phyloP scores from a whole-genome alignment of 2,113 vertebrate species.

The Ariopsis seemanni region DNA sequence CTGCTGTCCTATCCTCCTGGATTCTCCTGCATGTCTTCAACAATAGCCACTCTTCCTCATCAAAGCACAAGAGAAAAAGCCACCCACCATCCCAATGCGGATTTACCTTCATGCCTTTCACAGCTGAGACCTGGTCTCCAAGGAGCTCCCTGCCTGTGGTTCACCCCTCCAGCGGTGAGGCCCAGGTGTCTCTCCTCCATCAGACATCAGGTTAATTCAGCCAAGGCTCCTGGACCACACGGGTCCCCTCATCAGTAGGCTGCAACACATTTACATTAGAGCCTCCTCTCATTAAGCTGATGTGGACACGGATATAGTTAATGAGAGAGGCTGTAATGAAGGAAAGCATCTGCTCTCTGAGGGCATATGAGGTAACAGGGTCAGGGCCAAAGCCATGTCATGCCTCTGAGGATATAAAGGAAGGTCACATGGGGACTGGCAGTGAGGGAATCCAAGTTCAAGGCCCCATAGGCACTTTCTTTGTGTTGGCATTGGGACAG shows the following conservation, averaged over 20 bases:
- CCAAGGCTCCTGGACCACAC: conserved; percentile 68
- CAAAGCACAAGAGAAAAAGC: conserved; percentile 46
- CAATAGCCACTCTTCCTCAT: conserved; percentile 64
- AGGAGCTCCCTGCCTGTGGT: conserved; percentile 69
- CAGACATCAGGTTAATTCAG: conserved; percentile 81
- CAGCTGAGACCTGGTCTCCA: conserved; percentile 84
- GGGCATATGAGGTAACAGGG: conserved; percentile 68
- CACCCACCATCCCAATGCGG: conserved; percentile 62
- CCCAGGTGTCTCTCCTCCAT: conserved; percentile 82
- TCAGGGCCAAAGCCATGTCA: conserved; percentile 75
- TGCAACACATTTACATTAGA: conserved; percentile 72
- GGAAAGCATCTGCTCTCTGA: conserved; percentile 74
- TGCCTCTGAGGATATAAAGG: conserved; percentile 53
- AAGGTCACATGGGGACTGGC: conserved; percentile 14
- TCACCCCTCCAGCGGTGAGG: conserved; percentile 72
- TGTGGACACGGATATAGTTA: conserved; percentile 68
- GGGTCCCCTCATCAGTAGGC: conserved; percentile 61
- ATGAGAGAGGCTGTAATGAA: conserved; percentile 74
- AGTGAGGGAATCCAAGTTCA: conserved; percentile 70
- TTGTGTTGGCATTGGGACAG: conserved; percentile 14
- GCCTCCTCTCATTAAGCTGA: conserved; percentile 80
- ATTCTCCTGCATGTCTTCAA: conserved; percentile 71
- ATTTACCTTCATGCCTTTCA: conserved; percentile 72
- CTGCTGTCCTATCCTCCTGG: conserved; percentile 36
- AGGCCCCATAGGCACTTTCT: conserved; percentile 38